Base-by-base conservation (phyloP, 1,140 invertebrate species). In the Trichonephila inaurata region DNA sequence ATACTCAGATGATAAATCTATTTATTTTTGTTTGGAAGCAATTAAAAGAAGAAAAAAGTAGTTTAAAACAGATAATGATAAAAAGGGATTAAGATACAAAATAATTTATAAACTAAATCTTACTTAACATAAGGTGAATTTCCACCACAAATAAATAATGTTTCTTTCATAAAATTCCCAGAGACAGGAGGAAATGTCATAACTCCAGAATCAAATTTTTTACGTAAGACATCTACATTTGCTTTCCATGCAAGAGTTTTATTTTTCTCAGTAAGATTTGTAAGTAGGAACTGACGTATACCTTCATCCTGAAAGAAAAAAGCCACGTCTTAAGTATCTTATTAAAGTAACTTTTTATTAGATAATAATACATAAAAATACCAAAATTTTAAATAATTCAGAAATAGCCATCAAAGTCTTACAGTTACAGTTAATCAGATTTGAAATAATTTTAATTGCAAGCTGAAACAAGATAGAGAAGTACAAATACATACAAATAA, bases 131-230 rank as follows among this genome's bases (percentile, higher is more conserved):
- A 98, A 95, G 97, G 96, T 19, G 98, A 99, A 7, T 97, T 96
- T 28, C 96, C 96, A 89, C 98, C 98, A 91, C 97, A 98, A 94
- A 99, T 97, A 95, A 99, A 99, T 0, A 98, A 95, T 12, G 97
- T 97, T 19, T 97, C 97, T 88, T 66, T 51, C 28, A 64, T 77
- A 93, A 61, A 93, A 81, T 12, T 8, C 10, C 58, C 85, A 7
- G 44, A 60, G 19, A 88, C 16, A 51, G 16, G 8, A 1, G 85
- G 92, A 28, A 93, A 96, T 64, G 93, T 94, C 28, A 95, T 97
- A 87, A 98, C 95, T 21, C 96, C 95, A 21, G 96, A 95, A 93
- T 98, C 97, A 94, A 72, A 94, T 58, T 91, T 97, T 58, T 97
- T 95, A 69, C 96, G 96, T 83, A 99, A 95, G 18, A 97, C 96